Percentiles rank a stretch among this genome's conserved stretches.
phyloP scores from a whole-genome alignment of 2,888 invertebrate species.

The Lysandra coridon region DNA sequence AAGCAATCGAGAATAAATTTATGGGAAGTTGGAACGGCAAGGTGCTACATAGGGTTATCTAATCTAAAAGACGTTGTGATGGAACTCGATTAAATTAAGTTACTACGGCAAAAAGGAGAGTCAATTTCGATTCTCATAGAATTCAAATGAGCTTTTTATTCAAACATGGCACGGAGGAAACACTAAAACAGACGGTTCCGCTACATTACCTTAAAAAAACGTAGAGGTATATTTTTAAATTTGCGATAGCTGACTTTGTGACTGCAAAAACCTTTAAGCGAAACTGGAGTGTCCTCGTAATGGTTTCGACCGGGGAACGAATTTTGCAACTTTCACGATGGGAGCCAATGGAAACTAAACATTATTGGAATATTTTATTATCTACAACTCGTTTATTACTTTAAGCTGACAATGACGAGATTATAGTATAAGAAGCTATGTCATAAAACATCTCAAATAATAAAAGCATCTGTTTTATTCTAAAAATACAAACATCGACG shows the following conservation, averaged over 20 bases:
- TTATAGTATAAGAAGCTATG: slow-evolving; percentile 30
- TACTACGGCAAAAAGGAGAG: slow-evolving; percentile 74
- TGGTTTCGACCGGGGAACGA: slow-evolving; percentile 33
- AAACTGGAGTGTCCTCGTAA: slow-evolving; percentile 38
- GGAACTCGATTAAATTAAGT: slow-evolving; percentile 77
- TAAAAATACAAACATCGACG: slow-evolving; percentile 21
- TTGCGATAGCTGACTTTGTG: slow-evolving; percentile 48
- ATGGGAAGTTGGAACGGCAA: slow-evolving; percentile 12
- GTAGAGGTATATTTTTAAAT: slow-evolving; percentile 54
- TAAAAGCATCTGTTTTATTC: slow-evolving; percentile 17
- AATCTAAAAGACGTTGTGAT: slow-evolving; percentile 70
- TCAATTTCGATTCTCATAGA: slow-evolving; percentile 77
- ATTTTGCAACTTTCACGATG: slow-evolving; percentile 10
- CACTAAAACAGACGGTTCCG: slow-evolving; percentile 67
- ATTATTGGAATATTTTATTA: slow-evolving; percentile 33
- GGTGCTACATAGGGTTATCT: slow-evolving; percentile 47
- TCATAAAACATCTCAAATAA: slow-evolving; percentile 14
- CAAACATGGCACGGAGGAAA: slow-evolving; percentile 67
- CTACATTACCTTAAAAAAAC: slow-evolving; percentile 57
- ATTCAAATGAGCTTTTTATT: slow-evolving; percentile 80
- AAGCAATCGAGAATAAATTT: slow-evolving; percentile 12
- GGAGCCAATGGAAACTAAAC: slow-evolving; percentile 33
- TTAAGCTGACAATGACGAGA: slow-evolving; percentile 33
- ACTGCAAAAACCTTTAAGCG: slow-evolving; percentile 43
- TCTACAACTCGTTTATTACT: slow-evolving; percentile 26